A percentile compares a stretch with the other conserved stretches of the same genome.
Conservation (phyloP, 2,113 vertebrate genomes). For the Pterocles orientalis region DNA sequence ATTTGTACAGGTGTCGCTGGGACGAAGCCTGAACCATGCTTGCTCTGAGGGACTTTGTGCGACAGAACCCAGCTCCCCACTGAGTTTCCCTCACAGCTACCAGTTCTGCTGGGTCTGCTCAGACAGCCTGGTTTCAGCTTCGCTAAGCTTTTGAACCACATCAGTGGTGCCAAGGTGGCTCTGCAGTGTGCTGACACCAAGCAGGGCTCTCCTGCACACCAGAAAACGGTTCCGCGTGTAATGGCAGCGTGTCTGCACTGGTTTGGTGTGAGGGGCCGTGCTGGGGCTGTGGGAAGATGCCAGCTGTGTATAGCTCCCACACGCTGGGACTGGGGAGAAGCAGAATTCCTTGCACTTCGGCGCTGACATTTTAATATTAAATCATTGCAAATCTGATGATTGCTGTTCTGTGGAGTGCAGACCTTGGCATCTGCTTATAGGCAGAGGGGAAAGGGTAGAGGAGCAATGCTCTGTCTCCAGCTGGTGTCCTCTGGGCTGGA, state of each 20-base stretch:
- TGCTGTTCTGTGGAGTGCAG: neutral
- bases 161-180: neutral
- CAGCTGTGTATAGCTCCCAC: neutral
- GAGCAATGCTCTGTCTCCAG: neutral
- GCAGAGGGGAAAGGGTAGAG: neutral
- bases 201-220: neutral
- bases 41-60: neutral
- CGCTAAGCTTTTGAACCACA: neutral
- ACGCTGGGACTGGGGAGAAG: neutral
- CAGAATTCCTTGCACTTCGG: neutral
- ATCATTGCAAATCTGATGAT: neutral
- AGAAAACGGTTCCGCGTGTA: neutral
- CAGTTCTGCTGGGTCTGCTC: neutral
- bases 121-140: neutral
- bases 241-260: fast-evolving
- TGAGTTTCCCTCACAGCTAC: neutral
- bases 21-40: fast-evolving
- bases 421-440: neutral
- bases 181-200: neutral
- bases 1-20: neutral
- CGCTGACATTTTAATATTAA: slow-evolving; percentile 25
- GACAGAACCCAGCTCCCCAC: neutral
- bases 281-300: neutral
- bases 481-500: neutral
- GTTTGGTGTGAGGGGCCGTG: neutral